Base-by-base conservation (phyloP, 2,888 invertebrate genomes). In the Atrina japonica region DNA sequence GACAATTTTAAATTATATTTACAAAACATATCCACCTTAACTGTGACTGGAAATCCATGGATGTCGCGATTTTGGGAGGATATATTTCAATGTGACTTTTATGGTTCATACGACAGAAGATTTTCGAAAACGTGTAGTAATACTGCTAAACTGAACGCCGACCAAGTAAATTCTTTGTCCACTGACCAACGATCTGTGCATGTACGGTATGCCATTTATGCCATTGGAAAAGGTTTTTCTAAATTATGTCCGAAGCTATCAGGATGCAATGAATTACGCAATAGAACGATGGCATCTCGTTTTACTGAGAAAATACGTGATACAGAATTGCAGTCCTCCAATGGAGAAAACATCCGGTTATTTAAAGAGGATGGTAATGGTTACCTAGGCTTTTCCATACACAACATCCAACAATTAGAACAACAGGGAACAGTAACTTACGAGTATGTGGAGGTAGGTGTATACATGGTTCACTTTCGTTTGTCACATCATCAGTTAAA, bases 1-100 rank as follows among this genome's bases (percentile, higher is more conserved):
- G 43, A 52, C 11, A 30, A 35, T 2, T 82, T 80, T 43, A 69
- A 43, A 40, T 56, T 21, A 0, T 82, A 74, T 35, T 56, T 85
- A 2, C 35, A 30, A 7, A 74, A 67, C 7, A 61, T 80, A 0
- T 74, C 71, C 2, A 41, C 67, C 3, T 56, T 56, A 0, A 53
- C 60, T 9, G 43, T 27, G 2, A 16, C 71, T 3, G 47, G 76
- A 27, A 82, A 82, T 40, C 75, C 76, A 1, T 86, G 85, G 86
- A 50, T 86, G 30, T 66, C 72, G 27, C 77, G 77, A 16, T 85
- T 79, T 55, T 86, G 83, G 77, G 78, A 84, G 67, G 75, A 79
- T 11, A 53, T 73, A 25, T 79, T 82, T 47, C 49, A 75, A 21
- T 87, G 87, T 70, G 73, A 84, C 47, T 72, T 80, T 21, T 66